Conservation (phyloP, 2,888 invertebrate species). For the Lamproptera curius region DNA sequence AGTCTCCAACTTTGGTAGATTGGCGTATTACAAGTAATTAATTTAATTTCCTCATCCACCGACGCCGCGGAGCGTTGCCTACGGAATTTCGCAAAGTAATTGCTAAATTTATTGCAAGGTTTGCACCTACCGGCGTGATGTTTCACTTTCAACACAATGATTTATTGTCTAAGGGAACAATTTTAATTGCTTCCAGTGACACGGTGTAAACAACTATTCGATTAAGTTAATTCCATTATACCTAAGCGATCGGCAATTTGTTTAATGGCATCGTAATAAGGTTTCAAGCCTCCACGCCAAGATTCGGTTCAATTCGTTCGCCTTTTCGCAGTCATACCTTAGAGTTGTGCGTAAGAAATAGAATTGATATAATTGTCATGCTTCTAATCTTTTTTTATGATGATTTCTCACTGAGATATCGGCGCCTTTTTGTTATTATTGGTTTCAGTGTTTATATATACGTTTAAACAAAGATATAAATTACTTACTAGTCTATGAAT, state of each 20-base stretch:
- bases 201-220: slow-evolving; percentile 78
- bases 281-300: slow-evolving; percentile 23
- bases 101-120: slow-evolving; percentile 76
- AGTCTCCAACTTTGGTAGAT: slow-evolving; percentile 24
- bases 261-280: slow-evolving; percentile 55
- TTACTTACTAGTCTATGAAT: too few relatives aligned
- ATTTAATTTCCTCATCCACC: slow-evolving; percentile 61
- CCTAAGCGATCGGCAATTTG: slow-evolving; percentile 56
- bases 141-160: slow-evolving; percentile 75
- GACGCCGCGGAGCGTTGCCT: slow-evolving; percentile 51
- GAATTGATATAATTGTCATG: too few relatives aligned
- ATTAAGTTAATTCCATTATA: slow-evolving; percentile 75
- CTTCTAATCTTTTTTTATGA: too few relatives aligned
- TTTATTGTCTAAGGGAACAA: slow-evolving; percentile 74
- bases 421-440: too few relatives aligned
- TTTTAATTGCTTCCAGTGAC: slow-evolving; percentile 76
- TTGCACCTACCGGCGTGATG: slow-evolving; percentile 68
- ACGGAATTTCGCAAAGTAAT: slow-evolving; percentile 66
- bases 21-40: slow-evolving; percentile 47
- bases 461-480: too few relatives aligned
- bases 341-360: too few relatives aligned
- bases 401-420: too few relatives aligned
- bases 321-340: background rate
- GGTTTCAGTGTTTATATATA: too few relatives aligned
- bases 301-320: slow-evolving; percentile 2